phyloP scores from a whole-genome alignment of 2,797 vertebrate genomes.

The Microctenopoma lineatum region DNA sequence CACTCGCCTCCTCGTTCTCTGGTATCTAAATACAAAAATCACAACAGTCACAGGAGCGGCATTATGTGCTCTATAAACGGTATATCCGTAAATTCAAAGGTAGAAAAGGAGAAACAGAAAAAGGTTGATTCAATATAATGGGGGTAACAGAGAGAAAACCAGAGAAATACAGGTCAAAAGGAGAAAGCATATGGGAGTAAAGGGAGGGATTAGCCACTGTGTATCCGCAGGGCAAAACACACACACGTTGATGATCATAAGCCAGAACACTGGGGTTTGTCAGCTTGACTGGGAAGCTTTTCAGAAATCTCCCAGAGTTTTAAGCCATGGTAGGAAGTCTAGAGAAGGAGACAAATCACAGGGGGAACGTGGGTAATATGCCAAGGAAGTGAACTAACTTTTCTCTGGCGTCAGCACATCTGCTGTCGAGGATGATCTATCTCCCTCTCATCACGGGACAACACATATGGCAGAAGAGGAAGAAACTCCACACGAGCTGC shows the following conservation, averaged over 20 bases:
- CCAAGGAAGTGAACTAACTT: conserved; percentile 70
- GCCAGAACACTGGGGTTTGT: conserved; percentile 59
- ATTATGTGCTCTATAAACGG: background rate
- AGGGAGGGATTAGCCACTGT: conserved; percentile 5
- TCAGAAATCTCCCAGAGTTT: conserved; percentile 64
- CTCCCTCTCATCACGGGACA: conserved; percentile 33
- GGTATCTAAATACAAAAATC: conserved; percentile 2
- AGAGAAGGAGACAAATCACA: conserved; percentile 56
- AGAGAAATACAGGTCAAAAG: conserved; percentile 44
- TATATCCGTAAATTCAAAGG: background rate
- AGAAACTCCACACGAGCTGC: conserved; percentile 31
- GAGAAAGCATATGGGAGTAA: conserved; percentile 29
- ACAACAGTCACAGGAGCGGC: background rate
- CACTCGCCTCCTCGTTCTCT: background rate
- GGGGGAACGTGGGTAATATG: conserved; percentile 53
- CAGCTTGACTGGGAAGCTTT: conserved; percentile 62
- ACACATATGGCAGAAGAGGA: conserved; percentile 55
- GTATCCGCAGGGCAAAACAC: conserved; percentile 11
- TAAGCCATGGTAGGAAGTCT: conserved; percentile 42
- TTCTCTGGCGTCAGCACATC: conserved; percentile 72
- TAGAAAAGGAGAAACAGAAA: background rate
- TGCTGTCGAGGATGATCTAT: conserved; percentile 55
- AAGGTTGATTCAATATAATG: conserved; percentile 9
- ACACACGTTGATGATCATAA: conserved; percentile 16
- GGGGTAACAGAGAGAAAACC: conserved; percentile 5